These are phyloP conservation scores for Neocrepidodera transversa DNA, from an alignment of 2,888 invertebrate genomes.

Conservation along the genomic window DNA sequence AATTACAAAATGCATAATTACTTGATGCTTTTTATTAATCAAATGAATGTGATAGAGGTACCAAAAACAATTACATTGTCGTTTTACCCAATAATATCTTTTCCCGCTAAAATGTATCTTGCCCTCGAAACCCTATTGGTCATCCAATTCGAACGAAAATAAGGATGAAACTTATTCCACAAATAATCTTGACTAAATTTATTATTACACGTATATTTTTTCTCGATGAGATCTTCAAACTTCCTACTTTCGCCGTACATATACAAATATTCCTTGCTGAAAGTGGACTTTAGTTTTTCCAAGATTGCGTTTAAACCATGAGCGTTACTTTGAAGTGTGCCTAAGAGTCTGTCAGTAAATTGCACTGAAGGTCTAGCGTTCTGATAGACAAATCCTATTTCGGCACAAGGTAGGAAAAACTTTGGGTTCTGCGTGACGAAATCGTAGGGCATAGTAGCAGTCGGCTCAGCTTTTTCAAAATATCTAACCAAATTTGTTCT, in stretches of 20 bases:
- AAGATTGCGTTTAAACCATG: slow-evolving; percentile 22
- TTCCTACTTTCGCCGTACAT: background rate
- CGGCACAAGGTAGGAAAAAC: slow-evolving; percentile 34
- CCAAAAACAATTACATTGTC: slow-evolving; percentile 2
- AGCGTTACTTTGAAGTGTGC: background rate
- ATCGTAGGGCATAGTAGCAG: slow-evolving; percentile 30
- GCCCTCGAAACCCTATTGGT: background rate
- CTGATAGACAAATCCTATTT: slow-evolving; percentile 34
- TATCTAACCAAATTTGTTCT: slow-evolving; percentile 30
- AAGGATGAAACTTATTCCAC: slow-evolving; percentile 29
- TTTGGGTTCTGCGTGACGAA: slow-evolving; percentile 29
- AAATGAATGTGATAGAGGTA: background rate
- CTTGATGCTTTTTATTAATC: background rate
- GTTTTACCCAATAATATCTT: slow-evolving; percentile 1
- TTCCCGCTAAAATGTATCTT: slow-evolving; percentile 15
- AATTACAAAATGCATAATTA: too few species aligned
- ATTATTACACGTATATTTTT: slow-evolving; percentile 27
- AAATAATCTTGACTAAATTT: slow-evolving; percentile 30
- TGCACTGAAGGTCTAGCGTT: slow-evolving; percentile 23
- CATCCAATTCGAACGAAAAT: background rate
- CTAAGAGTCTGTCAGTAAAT: background rate
- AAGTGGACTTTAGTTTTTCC: slow-evolving; percentile 21
- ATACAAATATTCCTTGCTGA: slow-evolving; percentile 5
- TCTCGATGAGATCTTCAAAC: slow-evolving; percentile 5
- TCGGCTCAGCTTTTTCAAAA: slow-evolving; percentile 27